These are phyloP conservation scores for Pterostichus niger DNA, from an alignment of 2,888 invertebrate genomes.

Conservation along the genomic window DNA sequence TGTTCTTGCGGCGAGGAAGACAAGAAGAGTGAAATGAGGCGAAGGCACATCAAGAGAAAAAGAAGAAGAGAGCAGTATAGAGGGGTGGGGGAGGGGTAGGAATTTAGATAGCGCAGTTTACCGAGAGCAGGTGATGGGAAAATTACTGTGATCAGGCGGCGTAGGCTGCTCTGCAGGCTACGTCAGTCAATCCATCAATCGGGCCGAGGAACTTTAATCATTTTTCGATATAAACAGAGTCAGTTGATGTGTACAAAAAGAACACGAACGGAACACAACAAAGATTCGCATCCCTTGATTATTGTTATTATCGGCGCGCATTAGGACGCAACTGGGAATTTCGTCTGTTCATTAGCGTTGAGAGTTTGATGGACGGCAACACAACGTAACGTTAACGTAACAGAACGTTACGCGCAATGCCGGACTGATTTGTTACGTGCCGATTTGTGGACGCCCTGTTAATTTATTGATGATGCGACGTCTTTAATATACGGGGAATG, in stretches of 20 bases:
- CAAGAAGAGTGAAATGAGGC: constrained; percentile 11
- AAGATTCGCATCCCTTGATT: constrained; percentile 74
- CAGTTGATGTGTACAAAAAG: constrained; percentile 60
- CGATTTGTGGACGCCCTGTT: constrained; percentile 54
- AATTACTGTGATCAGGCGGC: constrained; percentile 77
- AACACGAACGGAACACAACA: constrained; percentile 44
- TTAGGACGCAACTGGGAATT: constrained; percentile 75
- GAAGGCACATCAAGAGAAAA: constrained; percentile 30
- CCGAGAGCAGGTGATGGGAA: constrained; percentile 74
- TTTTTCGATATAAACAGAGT: constrained; percentile 76
- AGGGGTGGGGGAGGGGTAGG: constrained; percentile 10
- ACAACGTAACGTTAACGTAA: constrained; percentile 25
- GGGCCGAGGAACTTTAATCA: constrained; percentile 72
- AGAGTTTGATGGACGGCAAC: constrained; percentile 67
- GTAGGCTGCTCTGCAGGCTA: constrained; percentile 73
- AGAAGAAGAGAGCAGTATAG: not conserved
- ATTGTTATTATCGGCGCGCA: constrained; percentile 76
- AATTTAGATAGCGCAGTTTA: constrained; percentile 58
- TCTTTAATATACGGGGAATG: not conserved
- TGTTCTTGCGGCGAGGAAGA: constrained; percentile 25
- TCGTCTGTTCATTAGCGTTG: constrained; percentile 72
- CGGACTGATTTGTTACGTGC: constrained; percentile 48
- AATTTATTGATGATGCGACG: constrained; percentile 40
- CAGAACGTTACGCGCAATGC: constrained; percentile 7
- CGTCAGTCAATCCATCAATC: constrained; percentile 77